A percentile compares a stretch with the other conserved stretches of the same genome.
Conservation (phyloP, 2,797 vertebrate genomes). For the Channallabes apus region DNA sequence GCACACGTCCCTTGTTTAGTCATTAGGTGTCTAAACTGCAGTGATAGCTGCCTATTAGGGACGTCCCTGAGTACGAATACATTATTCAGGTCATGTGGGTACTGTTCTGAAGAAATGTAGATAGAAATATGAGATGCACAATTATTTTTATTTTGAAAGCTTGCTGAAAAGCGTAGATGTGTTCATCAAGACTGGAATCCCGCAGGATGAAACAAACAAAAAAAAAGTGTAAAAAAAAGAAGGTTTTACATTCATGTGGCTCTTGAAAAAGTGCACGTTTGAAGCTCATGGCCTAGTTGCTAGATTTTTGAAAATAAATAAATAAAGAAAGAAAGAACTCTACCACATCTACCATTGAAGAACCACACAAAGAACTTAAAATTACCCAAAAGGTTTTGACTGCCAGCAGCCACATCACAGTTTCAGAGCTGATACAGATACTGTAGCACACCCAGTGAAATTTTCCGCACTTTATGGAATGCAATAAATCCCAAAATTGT, state of each 20-base stretch:
- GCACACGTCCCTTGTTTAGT: slow-evolving; percentile 29
- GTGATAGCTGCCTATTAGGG: slow-evolving; percentile 39
- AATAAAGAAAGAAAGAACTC: no score
- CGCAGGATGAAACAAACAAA: background rate
- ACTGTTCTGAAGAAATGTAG: background rate
- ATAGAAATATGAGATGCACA: background rate
- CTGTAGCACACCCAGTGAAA: background rate
- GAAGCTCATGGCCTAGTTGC: background rate
- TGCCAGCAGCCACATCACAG: background rate
- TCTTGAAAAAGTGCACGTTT: background rate
- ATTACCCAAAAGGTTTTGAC: background rate
- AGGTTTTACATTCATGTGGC: background rate
- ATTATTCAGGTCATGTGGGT: background rate
- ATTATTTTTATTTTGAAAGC: background rate
- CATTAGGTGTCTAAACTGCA: slow-evolving; percentile 38
- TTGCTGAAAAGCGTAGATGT: background rate
- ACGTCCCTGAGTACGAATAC: background rate
- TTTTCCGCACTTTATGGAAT: background rate
- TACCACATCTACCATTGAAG: background rate
- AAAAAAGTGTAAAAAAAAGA: background rate
- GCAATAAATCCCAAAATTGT: background rate
- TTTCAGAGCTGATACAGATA: background rate
- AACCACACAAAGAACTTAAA: background rate
- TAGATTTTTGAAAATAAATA: background rate
- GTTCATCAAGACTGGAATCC: background rate